Conservation (phyloP, 2,113 vertebrate genomes). For the Hypocryptadius cinnamomeus region DNA sequence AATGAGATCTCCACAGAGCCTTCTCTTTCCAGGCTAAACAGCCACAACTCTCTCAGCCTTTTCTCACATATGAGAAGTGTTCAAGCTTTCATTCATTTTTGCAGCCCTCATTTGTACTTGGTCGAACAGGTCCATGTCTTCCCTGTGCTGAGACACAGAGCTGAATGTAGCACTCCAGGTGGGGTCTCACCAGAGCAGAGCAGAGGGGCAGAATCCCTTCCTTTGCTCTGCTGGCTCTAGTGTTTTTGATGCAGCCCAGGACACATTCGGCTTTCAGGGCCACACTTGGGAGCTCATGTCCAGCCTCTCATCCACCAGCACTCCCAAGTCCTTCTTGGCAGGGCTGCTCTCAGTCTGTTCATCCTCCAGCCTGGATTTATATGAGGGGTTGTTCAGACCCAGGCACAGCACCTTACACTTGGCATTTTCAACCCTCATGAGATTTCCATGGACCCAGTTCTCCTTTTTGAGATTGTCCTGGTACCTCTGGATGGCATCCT, state of each 20-base stretch:
- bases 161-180: neutral
- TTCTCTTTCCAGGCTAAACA: neutral
- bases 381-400: fast-evolving
- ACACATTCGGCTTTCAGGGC: neutral
- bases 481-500: neutral
- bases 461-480: neutral
- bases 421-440: neutral
- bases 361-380: neutral
- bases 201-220: neutral
- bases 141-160: neutral
- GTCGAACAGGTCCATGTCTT: neutral
- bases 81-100: neutral
- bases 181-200: neutral
- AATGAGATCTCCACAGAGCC: neutral
- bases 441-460: neutral
- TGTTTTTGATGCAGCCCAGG: neutral
- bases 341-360: neutral
- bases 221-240: neutral
- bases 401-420: neutral
- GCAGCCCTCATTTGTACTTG: fast-evolving
- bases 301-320: neutral
- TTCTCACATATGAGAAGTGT: neutral
- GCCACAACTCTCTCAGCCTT: neutral
- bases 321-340: neutral
- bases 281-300: neutral